Conservation (phyloP, 2,888 invertebrate species). For the Pterostichus madidus region DNA sequence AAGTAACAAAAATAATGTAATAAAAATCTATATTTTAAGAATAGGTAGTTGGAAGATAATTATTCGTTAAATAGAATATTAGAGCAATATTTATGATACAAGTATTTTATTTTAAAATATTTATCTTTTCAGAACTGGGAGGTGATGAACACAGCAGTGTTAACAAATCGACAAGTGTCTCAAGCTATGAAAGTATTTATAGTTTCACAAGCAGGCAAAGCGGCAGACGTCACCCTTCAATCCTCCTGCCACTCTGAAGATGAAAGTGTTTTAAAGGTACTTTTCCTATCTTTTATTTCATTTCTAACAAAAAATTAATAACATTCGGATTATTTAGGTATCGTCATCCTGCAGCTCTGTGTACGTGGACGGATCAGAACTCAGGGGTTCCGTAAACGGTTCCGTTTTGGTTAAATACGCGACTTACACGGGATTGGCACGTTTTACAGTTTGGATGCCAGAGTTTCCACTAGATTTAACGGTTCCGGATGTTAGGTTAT, state of each 20-base stretch:
- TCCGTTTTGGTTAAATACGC: constrained; percentile 94
- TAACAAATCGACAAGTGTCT: constrained; percentile 95
- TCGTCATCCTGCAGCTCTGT: constrained; percentile 97
- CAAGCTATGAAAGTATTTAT: constrained; percentile 97
- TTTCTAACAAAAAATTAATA: neutral
- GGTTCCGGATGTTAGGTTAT: constrained; percentile 92
- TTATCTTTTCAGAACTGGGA: constrained; percentile 90
- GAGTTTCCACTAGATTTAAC: constrained; percentile 95
- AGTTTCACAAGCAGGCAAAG: constrained; percentile 95
- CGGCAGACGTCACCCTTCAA: constrained; percentile 96
- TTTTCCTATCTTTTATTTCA: neutral
- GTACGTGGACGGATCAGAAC: constrained; percentile 97
- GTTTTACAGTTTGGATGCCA: constrained; percentile 98
- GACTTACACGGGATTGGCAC: constrained; percentile 91
- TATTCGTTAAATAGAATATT: neutral
- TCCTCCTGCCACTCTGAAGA: constrained; percentile 97
- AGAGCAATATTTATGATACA: neutral
- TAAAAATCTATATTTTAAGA: no score
- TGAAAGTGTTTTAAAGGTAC: constrained; percentile 96
- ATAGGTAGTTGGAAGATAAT: no score
- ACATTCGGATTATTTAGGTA: constrained; percentile 81
- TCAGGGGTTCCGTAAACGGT: constrained; percentile 94
- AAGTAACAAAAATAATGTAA: no score
- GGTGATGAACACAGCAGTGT: constrained; percentile 95
- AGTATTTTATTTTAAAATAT: neutral